Evolutionary conservation across 2,113 vertebrate genomes (phyloP), one percentile per base, ranked within the genome.

Genomic region (Percopsis transmontana): DNA sequence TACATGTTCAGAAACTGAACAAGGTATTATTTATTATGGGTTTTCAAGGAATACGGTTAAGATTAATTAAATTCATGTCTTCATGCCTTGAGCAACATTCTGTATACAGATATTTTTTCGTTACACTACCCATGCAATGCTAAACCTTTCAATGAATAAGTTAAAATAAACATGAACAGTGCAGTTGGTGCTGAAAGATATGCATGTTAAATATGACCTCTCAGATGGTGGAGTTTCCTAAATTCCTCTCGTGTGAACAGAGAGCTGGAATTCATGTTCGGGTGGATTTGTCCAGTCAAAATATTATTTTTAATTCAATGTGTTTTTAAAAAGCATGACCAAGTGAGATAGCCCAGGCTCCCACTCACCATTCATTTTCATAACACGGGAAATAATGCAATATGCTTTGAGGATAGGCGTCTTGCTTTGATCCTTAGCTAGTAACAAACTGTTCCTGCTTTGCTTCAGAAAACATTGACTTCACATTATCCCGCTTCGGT

Each of bases 341-440:
- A 12, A 68, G 27, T 2, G 42, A 61, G 44, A 58, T 50, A 62
- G n/a, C 16, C 62, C 79, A 66, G 78, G 74, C 62, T 67, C 64
- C 58, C 61, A 19, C 68, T 63, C 59, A 3, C 63, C 44, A 3
- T 58, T 79, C 66, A 39, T 71, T 66, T 54, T 76, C 72, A 74
- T 61, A 57, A 77, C 61, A 72, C 5, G 23, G 55, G 80, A 77
- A 68, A 50, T 76, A 51, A 61, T 70, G 66, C 68, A 72, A 41
- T 33, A 41, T 70, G 67, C 72, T 80, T 68, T 5, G 60, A 69
- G 69, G 79, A 82, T 63, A 27, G 47, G 52, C 48, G 38, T 33
- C 52, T 33, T 38, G 15, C 50, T 82, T 80, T 82, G 71, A 83
- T 80, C 59, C 18, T 53, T 21, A 1, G 39, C 51, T 66, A 15